A percentile compares a stretch with the other conserved stretches of the same genome.
These are phyloP conservation scores for Sardina pilchardus DNA, from an alignment of 2,113 vertebrate species.

Conservation along the genomic window DNA sequence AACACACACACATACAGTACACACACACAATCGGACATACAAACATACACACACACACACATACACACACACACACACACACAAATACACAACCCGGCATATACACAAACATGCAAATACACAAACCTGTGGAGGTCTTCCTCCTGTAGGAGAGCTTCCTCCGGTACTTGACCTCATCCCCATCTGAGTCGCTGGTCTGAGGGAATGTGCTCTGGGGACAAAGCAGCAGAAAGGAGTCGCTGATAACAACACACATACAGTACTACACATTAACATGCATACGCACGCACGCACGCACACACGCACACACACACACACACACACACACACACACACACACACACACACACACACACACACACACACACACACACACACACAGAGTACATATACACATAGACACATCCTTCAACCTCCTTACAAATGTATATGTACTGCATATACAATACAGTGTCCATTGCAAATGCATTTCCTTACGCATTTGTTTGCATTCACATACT, in stretches of 20 bases:
- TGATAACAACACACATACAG: neutral
- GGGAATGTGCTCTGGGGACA: slow-evolving; percentile 48
- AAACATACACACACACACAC: too few relatives aligned
- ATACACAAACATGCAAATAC: too few relatives aligned
- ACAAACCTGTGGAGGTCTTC: slow-evolving; percentile 82
- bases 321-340: slow-evolving; percentile 1
- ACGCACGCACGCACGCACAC: neutral
- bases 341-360: neutral
- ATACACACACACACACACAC: too few relatives aligned
- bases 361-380: neutral
- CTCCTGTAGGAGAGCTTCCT: slow-evolving; percentile 82
- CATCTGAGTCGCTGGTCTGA: slow-evolving; percentile 67
- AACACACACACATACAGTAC: too few relatives aligned
- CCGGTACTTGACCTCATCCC: slow-evolving; percentile 75
- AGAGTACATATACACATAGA: too few relatives aligned
- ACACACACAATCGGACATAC: too few relatives aligned
- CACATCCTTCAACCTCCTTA: too few relatives aligned
- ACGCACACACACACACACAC: neutral
- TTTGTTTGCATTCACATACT: too few relatives aligned
- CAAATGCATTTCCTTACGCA: too few relatives aligned
- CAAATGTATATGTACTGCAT: too few relatives aligned
- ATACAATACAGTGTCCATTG: too few relatives aligned
- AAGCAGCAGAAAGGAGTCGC: neutral
- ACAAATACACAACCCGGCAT: too few relatives aligned
- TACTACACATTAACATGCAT: neutral